Percentiles rank a stretch among this genome's conserved stretches.
phyloP scores from a whole-genome alignment of 2,113 vertebrate species.

The Nerophis lumbriciformis region DNA sequence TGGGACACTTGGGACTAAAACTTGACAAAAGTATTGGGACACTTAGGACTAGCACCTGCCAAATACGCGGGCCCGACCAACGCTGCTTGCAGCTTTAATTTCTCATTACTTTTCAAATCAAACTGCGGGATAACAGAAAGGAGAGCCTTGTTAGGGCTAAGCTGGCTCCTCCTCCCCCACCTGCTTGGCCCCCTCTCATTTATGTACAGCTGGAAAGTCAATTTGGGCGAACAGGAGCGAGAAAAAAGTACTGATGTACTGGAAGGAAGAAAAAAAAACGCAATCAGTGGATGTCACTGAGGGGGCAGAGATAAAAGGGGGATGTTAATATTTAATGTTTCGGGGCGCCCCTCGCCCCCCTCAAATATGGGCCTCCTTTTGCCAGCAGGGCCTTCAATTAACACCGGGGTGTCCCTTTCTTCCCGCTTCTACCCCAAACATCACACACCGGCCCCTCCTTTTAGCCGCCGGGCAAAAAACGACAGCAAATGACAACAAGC shows the following conservation, averaged over 20 bases:
- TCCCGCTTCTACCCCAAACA: constrained; percentile 17
- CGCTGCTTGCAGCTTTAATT: too few species aligned
- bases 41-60: too few species aligned
- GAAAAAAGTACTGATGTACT: constrained; percentile 30
- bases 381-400: constrained; percentile 68
- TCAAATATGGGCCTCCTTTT: constrained; percentile 34
- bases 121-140: constrained; percentile 49
- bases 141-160: constrained; percentile 46
- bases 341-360: constrained; percentile 23
- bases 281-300: constrained; percentile 68
- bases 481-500: constrained; percentile 12
- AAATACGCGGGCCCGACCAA: too few species aligned
- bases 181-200: constrained; percentile 43
- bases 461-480: constrained; percentile 37
- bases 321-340: constrained; percentile 78
- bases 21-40: too few species aligned
- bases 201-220: constrained; percentile 50
- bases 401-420: constrained; percentile 45
- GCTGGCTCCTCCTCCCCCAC: constrained; percentile 28
- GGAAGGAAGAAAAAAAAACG: constrained; percentile 41
- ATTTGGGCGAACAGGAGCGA: constrained; percentile 41
- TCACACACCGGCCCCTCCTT: constrained; percentile 25
- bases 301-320: constrained; percentile 67
- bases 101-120: constrained; percentile 61
- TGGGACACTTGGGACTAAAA: too few species aligned